Conservation (phyloP, 2,888 invertebrate species). For the Trisateles emortualis region DNA sequence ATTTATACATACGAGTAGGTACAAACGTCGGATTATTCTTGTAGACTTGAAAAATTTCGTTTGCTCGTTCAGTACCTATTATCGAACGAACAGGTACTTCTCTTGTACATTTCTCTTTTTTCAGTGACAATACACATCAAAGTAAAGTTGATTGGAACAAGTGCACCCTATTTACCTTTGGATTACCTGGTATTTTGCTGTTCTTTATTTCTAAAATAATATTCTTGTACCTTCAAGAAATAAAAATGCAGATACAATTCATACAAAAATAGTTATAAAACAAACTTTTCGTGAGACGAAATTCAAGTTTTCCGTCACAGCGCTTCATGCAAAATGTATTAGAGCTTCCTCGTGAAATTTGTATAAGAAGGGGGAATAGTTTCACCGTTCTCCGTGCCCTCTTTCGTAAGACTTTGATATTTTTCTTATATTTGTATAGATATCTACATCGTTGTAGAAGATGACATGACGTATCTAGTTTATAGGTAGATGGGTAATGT, state of each 20-base stretch:
- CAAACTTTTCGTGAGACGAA: conserved; percentile 52
- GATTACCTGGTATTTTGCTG: neutral
- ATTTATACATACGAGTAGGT: no score
- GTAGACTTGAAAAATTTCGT: no score
- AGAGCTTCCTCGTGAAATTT: conserved; percentile 65
- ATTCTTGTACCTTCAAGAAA: conserved; percentile 20
- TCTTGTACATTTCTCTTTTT: no score
- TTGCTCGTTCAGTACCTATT: no score
- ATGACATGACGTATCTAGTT: neutral
- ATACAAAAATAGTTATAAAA: conserved; percentile 64
- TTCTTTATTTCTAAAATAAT: neutral
- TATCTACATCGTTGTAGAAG: neutral
- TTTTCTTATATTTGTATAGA: conserved; percentile 57
- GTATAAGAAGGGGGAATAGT: conserved; percentile 67
- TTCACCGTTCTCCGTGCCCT: conserved; percentile 50
- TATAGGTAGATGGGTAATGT: neutral
- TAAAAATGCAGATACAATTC: conserved; percentile 20
- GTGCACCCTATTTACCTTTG: neutral
- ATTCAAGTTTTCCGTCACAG: conserved; percentile 54
- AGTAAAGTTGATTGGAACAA: no score
- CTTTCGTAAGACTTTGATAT: conserved; percentile 61
- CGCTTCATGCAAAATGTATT: conserved; percentile 83
- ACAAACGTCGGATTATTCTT: no score
- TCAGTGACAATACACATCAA: no score
- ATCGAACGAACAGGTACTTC: no score